phyloP scores from a whole-genome alignment of 2,113 vertebrate species.

The Smithornis capensis region DNA sequence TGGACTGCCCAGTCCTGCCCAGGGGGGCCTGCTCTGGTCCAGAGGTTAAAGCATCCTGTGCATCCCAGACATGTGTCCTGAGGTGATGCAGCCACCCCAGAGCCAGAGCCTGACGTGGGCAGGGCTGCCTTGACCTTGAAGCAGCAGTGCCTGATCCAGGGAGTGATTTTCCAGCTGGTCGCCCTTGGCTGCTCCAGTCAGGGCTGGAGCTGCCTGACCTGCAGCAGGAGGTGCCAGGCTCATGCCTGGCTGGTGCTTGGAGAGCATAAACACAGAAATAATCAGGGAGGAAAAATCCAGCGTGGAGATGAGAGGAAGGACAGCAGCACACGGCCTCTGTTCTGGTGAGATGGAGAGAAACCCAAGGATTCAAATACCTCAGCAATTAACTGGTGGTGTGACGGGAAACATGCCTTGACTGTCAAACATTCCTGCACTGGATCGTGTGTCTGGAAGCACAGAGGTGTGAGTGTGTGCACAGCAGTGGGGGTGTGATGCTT shows the following conservation, averaged over 20 bases:
- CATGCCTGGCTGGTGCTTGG: background rate
- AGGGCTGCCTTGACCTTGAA: background rate
- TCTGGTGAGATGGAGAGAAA: background rate
- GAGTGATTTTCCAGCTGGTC: background rate
- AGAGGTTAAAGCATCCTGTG: background rate
- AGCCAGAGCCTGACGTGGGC: background rate
- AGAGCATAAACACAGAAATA: background rate
- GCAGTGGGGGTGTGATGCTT: background rate
- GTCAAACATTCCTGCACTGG: accelerated
- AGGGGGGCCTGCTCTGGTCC: background rate
- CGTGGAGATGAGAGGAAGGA: background rate
- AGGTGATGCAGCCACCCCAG: background rate
- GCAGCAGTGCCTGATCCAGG: background rate
- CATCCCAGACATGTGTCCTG: background rate
- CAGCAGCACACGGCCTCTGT: background rate
- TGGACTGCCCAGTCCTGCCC: background rate
- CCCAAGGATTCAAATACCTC: background rate
- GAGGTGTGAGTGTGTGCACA: background rate
- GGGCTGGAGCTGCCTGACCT: constrained; percentile 23
- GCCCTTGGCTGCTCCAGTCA: constrained; percentile 5
- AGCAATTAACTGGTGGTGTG: constrained; percentile 31
- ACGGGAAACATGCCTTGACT: background rate
- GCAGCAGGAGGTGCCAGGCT: background rate
- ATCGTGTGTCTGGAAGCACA: background rate
- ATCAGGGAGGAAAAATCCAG: background rate